Evolutionary conservation across 1,140 invertebrate genomes (phyloP).

Genomic region (Neodiprion fabricii): DNA sequence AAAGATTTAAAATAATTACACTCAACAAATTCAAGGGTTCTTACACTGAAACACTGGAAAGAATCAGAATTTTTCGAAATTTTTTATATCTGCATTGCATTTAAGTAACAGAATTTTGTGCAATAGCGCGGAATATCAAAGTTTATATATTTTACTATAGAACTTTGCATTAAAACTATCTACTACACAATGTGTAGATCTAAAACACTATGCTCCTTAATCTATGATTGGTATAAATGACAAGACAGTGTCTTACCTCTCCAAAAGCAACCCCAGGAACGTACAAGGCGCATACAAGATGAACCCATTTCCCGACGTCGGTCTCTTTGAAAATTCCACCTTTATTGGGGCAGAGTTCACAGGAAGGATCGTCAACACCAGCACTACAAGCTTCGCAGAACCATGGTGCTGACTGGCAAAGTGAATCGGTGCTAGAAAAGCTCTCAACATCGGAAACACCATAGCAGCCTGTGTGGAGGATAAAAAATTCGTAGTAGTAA

Average conservation of each 20-base stretch:
- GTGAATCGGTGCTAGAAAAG: conserved; percentile 87
- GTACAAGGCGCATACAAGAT: conserved; percentile 95
- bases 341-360: conserved; percentile 83
- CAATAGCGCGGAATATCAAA: no score
- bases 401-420: conserved; percentile 95
- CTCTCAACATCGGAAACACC: conserved; percentile 93
- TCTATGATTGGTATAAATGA: conserved; percentile 9
- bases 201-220: no score
- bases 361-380: conserved; percentile 82
- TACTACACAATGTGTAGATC: no score
- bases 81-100: no score
- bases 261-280: conserved; percentile 97
- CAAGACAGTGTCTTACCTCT: conserved; percentile 65
- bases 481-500: conserved; percentile 19
- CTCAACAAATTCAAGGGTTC: no score
- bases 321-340: conserved; percentile 97
- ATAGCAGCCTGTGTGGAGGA: conserved; percentile 77
- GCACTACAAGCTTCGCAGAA: conserved; percentile 98
- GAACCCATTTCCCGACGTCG: conserved; percentile 96
- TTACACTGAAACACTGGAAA: no score
- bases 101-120: no score
- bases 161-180: no score
- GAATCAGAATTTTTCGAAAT: no score
- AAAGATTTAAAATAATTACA: background rate
- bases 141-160: no score